A percentile compares a stretch with the other conserved stretches of the same genome.
Conservation (phyloP, 2,797 vertebrate genomes). For the Chiloscyllium punctatum region DNA sequence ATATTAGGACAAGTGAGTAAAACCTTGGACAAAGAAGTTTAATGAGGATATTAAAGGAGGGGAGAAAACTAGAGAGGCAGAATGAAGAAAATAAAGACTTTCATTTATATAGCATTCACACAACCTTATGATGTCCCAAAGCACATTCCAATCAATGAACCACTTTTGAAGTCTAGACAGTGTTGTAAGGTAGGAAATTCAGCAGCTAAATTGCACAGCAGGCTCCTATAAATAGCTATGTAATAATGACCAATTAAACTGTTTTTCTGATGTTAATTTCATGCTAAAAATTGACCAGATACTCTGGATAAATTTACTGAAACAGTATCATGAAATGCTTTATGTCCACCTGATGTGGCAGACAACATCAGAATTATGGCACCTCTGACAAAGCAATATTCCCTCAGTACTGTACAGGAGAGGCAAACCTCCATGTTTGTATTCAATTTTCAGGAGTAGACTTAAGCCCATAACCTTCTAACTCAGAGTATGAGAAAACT, state of each 20-base stretch:
- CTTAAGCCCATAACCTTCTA: neutral
- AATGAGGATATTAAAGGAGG: neutral
- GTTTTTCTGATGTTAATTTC: neutral
- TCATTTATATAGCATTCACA: neutral
- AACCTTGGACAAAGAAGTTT: neutral
- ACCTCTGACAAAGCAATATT: neutral
- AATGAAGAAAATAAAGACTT: neutral
- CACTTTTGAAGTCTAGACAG: neutral
- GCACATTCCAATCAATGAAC: neutral
- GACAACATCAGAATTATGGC: neutral
- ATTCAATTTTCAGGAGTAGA: neutral
- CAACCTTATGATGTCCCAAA: neutral
- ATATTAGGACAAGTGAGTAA: neutral
- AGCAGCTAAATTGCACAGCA: neutral
- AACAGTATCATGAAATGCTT: neutral
- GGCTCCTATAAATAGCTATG: too few relatives aligned
- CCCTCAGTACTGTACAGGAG: neutral
- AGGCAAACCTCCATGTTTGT: neutral
- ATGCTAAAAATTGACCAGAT: neutral
- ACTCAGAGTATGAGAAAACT: neutral
- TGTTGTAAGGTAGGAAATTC: neutral
- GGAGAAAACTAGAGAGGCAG: neutral
- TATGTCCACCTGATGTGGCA: neutral
- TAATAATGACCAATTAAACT: neutral
- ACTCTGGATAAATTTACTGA: neutral